Percentiles rank a stretch among this genome's conserved stretches.
phyloP scores from a whole-genome alignment of 2,888 invertebrate genomes.

The Mongoloraphidia duomilia region DNA sequence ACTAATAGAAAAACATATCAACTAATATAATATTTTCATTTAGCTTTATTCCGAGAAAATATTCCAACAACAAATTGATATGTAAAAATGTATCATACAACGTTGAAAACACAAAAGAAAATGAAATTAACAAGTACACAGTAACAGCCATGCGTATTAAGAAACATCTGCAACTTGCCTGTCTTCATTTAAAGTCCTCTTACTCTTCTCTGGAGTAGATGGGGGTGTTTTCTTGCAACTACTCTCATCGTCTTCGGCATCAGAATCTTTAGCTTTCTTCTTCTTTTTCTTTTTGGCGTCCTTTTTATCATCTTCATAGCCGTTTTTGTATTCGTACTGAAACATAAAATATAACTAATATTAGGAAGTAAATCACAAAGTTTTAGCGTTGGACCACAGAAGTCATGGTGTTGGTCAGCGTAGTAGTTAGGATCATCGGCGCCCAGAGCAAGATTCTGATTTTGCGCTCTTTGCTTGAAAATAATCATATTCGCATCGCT shows the following conservation, averaged over 20 bases:
- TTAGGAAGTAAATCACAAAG: constrained; percentile 5
- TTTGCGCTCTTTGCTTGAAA: too few species aligned
- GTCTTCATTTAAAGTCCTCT: constrained; percentile 17
- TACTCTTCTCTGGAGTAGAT: constrained; percentile 26
- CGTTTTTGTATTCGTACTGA: constrained; percentile 71
- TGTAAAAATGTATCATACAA: background rate
- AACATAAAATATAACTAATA: constrained; percentile 18
- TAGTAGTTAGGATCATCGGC: too few species aligned
- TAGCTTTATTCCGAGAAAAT: too few species aligned
- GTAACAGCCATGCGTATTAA: too few species aligned
- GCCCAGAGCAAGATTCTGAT: too few species aligned
- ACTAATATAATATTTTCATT: too few species aligned
- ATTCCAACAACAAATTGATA: background rate
- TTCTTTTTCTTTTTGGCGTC: constrained; percentile 53
- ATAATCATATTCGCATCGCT: too few species aligned
- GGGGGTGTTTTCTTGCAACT: constrained; percentile 24
- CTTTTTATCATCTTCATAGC: constrained; percentile 37
- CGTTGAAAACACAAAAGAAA: too few species aligned
- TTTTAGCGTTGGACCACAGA: too few species aligned
- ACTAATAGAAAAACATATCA: too few species aligned
- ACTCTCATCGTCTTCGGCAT: constrained; percentile 48
- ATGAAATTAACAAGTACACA: too few species aligned
- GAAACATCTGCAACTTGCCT: constrained; percentile 10
- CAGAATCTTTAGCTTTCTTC: constrained; percentile 70
- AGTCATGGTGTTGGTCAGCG: too few species aligned